Percentiles rank a stretch among this genome's conserved stretches.
phyloP scores from a whole-genome alignment of 2,888 invertebrate genomes.

The Diachrysia chrysitis region DNA sequence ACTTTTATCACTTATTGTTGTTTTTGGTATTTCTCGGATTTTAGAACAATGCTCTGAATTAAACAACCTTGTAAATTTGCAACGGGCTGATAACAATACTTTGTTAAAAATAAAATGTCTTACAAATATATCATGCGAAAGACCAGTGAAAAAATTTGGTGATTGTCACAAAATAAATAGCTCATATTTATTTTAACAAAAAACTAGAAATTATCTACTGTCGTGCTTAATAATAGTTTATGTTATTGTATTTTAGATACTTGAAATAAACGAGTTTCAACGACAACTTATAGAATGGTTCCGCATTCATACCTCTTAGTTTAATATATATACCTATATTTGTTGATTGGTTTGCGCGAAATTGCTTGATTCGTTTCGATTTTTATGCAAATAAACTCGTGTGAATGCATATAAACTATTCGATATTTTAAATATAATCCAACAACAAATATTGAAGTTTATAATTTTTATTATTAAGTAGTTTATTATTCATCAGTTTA shows the following conservation, averaged over 20 bases:
- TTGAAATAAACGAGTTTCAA: conserved; percentile 36
- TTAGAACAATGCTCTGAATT: conserved; percentile 52
- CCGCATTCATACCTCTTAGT: too few relatives aligned
- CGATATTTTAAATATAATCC: too few relatives aligned
- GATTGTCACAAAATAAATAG: not conserved
- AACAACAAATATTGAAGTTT: too few relatives aligned
- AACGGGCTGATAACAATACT: conserved; percentile 22
- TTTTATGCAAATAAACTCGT: conserved; percentile 31
- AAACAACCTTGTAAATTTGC: conserved; percentile 43
- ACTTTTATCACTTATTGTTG: conserved; percentile 53
- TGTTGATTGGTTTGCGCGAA: conserved; percentile 38
- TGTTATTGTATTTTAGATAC: conserved; percentile 9
- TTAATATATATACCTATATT: conserved; percentile 33
- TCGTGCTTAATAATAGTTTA: not conserved
- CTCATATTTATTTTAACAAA: not conserved
- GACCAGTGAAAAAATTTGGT: not conserved
- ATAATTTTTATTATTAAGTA: too few relatives aligned
- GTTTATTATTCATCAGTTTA: too few relatives aligned
- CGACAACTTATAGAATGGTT: conserved; percentile 37
- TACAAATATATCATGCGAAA: not conserved
- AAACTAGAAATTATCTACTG: too few relatives aligned
- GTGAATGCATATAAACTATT: not conserved
- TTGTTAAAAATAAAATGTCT: not conserved
- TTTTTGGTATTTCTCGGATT: conserved; percentile 52
- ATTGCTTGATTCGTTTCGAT: conserved; percentile 29